Base-by-base conservation (phyloP, 2,888 invertebrate genomes). In the Oligia strigilis region DNA sequence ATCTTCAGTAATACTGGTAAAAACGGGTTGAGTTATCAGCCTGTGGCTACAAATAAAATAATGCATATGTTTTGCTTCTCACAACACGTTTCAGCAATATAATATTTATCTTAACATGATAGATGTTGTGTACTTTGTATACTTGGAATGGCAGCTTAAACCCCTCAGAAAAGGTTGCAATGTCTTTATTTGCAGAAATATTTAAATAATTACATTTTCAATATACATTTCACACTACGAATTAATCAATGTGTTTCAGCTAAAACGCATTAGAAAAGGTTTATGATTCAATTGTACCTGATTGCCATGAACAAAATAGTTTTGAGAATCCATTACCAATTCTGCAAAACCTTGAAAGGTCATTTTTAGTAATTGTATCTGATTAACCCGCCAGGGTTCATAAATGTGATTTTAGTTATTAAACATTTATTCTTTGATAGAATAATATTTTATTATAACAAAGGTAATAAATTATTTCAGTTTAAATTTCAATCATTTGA, bases 21-120 rank as follows among this genome's bases (percentile, higher is more conserved):
- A 78, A 76, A 85, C 85, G 17, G 14, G 82, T 85, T 60, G 1
- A 13, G 40, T 78, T 84, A 78, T 85, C 82, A 64, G 52, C 29
- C 43, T 14, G 60, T 66, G 40, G 43, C 52, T 71, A 71, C 62
- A 62, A 60, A 43, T 52, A 36, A 75, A 84, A 65, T 55, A 64
- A 77, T 74, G 78, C 67, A 78, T 62, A 74, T 73, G 82, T 71
- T 85, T 85, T 76, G 46, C 58, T 66, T 29, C 55, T 67, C 46
- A 19, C 29, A 78, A 66, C 85, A 85, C 75, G 75, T 82, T 78
- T 73, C 14, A 52, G 46, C 64, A 58, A 49, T 79, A 46, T 46
- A 70, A 66, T n/a, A n/a, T 70, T 79, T 75, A 73, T 75, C 78
- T 55, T 13, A 60, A 60, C 1, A n/a, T n/a, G n/a, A n/a, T n/a